Percentiles rank a stretch among this genome's conserved stretches.
Conservation (phyloP, 2,113 vertebrate genomes). For the Strix uralensis region DNA sequence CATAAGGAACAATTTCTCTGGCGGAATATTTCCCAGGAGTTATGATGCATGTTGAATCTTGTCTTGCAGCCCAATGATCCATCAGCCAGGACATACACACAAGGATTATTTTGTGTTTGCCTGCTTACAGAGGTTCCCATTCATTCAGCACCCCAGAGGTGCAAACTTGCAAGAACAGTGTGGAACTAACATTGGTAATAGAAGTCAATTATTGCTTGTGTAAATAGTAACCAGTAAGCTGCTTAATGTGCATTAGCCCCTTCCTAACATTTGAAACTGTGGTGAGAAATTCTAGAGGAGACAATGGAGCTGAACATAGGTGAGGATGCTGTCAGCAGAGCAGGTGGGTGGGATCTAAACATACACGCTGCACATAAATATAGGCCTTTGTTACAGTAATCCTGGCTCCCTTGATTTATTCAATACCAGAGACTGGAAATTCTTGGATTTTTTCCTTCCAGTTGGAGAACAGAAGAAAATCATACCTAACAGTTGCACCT, state of each 20-base stretch:
- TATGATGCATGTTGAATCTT: background rate
- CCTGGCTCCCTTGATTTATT: background rate
- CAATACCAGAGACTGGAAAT: background rate
- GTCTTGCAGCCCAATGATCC: background rate
- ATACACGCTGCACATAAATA: background rate
- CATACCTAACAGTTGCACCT: background rate
- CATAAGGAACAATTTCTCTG: background rate
- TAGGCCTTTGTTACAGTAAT: background rate
- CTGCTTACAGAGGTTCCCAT: background rate
- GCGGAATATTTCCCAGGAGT: background rate
- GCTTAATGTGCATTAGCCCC: background rate
- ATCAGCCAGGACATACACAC: background rate
- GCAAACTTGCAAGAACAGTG: background rate
- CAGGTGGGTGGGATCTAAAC: background rate
- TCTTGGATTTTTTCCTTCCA: background rate
- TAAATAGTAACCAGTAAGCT: background rate
- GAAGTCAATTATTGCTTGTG: background rate
- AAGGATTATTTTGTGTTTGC: background rate
- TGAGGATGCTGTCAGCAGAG: background rate
- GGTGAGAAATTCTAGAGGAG: background rate
- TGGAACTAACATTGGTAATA: background rate
- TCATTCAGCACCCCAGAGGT: background rate
- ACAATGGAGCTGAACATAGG: background rate
- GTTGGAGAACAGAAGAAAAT: background rate
- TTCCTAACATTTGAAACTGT: slow-evolving; percentile 8